Evolutionary conservation across 2,888 invertebrate genomes (phyloP), one percentile per base, ranked within the genome.

Genomic region (Pediacus dermestoides): DNA sequence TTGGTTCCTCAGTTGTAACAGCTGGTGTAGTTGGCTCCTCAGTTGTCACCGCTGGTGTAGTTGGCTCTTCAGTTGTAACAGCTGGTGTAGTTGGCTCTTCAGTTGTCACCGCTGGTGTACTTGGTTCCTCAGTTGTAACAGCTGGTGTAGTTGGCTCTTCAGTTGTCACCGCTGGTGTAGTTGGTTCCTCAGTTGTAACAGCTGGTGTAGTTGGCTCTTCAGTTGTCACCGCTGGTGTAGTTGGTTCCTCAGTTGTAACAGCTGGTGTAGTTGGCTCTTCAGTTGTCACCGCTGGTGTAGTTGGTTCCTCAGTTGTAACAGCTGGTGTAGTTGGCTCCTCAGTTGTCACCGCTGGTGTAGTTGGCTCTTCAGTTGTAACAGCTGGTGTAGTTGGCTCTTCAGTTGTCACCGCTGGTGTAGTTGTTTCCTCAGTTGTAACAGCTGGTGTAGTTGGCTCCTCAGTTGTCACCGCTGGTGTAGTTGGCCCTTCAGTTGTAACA

Each of bases 101-200:
- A 7, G 26, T 27, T 39, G 13, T 9, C 14, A 36, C 26, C 7
- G 34, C 11, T 4, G 2, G 7, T 18, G 28, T 15, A 1, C 12
- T 10, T 11, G 30, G 16, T 9, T 53, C 42, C 13, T 48, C 37
- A 25, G 61, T 58, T 32, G 55, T 57, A 11, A 50, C 26, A 16
- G n/a, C n/a, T n/a, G n/a, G n/a, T n/a, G 43, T 28, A 30, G 53
- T 59, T 52, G 67, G 67, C 52, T 73, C 70, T 47, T 14, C 10
- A 11, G 13, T 30, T 30, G 2, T n/a, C 4, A 14, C 30, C 16
- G 37, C 13, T 11, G 30, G 16, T 18, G 12, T 12, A 3, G 11
- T 13, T 4, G 30, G 8, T 10, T 16, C 30, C 4, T 16, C 4
- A 1, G 7, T 41, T 59, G 34, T 48, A 44, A 15, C 53, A 2